These are phyloP conservation scores for Branchinecta lynchi DNA, from an alignment of 1,140 invertebrate genomes.

Conservation along the genomic window DNA sequence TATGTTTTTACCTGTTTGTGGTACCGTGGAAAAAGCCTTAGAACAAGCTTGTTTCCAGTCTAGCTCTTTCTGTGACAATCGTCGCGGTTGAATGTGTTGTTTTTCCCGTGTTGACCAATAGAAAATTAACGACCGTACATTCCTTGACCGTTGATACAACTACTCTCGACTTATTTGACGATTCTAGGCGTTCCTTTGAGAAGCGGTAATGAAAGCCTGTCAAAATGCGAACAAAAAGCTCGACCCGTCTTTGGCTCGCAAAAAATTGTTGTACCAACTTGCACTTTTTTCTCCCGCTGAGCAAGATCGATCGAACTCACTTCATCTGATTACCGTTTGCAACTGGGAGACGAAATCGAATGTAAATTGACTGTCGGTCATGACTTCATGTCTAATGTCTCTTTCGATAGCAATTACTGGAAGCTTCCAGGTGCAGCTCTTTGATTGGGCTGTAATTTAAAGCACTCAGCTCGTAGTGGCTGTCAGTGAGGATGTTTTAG, in stretches of 20 bases:
- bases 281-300: not conserved
- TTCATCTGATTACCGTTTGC: conserved; percentile 6
- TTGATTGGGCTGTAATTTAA: not conserved
- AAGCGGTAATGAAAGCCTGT: not conserved
- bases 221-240: conserved; percentile 1
- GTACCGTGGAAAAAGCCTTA: too few species aligned
- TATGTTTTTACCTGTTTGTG: too few species aligned
- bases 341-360: not conserved
- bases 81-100: too few species aligned
- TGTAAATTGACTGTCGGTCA: conserved; percentile 3
- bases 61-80: too few species aligned
- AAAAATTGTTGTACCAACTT: not conserved
- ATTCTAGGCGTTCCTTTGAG: not conserved
- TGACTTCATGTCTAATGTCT: conserved; percentile 9
- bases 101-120: too few species aligned
- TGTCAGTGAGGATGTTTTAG: too few species aligned
- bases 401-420: conserved; percentile 6
- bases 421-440: not conserved
- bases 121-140: not conserved
- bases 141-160: conserved; percentile 1
- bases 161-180: not conserved
- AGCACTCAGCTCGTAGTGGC: not conserved
- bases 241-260: not conserved
- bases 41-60: too few species aligned
- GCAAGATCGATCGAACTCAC: not conserved